phyloP scores from a whole-genome alignment of 2,888 invertebrate genomes.

The Eulithis testata region DNA sequence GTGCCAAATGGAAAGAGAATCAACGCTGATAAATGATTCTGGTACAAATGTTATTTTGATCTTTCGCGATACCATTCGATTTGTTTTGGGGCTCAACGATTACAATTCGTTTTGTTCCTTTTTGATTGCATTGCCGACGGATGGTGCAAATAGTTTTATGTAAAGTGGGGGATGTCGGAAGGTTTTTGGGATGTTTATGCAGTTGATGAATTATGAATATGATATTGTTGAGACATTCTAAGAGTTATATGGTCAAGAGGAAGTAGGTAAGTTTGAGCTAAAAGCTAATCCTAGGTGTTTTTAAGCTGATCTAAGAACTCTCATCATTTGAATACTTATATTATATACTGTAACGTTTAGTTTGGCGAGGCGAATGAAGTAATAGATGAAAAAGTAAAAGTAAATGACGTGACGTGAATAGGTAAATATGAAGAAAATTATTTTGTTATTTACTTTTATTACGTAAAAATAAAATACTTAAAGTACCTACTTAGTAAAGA shows the following conservation, averaged over 20 bases:
- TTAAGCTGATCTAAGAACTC: no score
- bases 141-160: constrained; percentile 32
- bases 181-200: background rate
- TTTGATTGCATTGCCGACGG: constrained; percentile 42
- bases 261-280: no score
- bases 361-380: no score
- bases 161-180: constrained; percentile 9
- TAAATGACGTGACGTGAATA: no score
- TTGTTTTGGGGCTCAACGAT: constrained; percentile 70
- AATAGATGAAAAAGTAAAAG: no score
- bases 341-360: no score
- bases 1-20: constrained; percentile 78
- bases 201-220: background rate
- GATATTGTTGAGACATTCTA: background rate
- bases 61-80: constrained; percentile 72
- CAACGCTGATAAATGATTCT: constrained; percentile 80
- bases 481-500: background rate
- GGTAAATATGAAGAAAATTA: no score
- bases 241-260: no score
- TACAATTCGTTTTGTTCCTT: constrained; percentile 58
- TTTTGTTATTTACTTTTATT: background rate
- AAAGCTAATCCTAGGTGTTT: no score
- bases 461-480: background rate
- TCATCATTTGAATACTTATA: no score
- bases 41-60: constrained; percentile 82